Percentiles rank a stretch among this genome's conserved stretches.
These are phyloP conservation scores for Paraplagusia blochii DNA, from an alignment of 2,113 vertebrate genomes.

Conservation along the genomic window DNA sequence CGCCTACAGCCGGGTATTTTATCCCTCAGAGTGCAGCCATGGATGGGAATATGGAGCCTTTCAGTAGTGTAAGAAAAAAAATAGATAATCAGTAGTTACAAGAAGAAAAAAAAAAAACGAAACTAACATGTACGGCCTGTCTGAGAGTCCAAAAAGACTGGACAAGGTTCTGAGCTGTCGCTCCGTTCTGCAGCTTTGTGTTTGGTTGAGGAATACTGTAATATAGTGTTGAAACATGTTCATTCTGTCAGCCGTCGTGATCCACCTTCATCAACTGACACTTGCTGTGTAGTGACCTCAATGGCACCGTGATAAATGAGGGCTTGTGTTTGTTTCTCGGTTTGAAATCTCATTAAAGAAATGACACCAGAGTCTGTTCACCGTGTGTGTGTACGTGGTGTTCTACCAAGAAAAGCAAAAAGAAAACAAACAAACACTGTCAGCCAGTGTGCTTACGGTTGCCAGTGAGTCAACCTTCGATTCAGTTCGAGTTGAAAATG, in stretches of 20 bases:
- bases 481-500: constrained; percentile 40
- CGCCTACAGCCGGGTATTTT: not conserved
- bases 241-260: not conserved
- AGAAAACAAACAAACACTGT: constrained; percentile 56
- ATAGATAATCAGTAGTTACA: constrained; percentile 65
- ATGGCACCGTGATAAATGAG: constrained; percentile 63
- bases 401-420: constrained; percentile 63
- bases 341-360: constrained; percentile 21
- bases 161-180: not conserved
- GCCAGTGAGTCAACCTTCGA: constrained; percentile 31
- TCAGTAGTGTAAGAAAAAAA: constrained; percentile 66
- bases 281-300: constrained; percentile 34
- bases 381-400: constrained; percentile 28
- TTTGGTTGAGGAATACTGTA: constrained; percentile 8
- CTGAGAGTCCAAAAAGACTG: constrained; percentile 11
- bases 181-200: constrained; percentile 1
- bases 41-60: constrained; percentile 22
- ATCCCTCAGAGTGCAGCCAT: constrained; percentile 8
- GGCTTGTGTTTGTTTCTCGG: constrained; percentile 28
- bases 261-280: constrained; percentile 2
- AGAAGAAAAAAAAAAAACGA: constrained; percentile 7
- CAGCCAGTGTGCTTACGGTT: constrained; percentile 67
- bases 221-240: constrained; percentile 44
- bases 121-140: constrained; percentile 9
- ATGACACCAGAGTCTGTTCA: constrained; percentile 42